Conservation (phyloP, 2,888 invertebrate species). For the Lycaena phlaeas region DNA sequence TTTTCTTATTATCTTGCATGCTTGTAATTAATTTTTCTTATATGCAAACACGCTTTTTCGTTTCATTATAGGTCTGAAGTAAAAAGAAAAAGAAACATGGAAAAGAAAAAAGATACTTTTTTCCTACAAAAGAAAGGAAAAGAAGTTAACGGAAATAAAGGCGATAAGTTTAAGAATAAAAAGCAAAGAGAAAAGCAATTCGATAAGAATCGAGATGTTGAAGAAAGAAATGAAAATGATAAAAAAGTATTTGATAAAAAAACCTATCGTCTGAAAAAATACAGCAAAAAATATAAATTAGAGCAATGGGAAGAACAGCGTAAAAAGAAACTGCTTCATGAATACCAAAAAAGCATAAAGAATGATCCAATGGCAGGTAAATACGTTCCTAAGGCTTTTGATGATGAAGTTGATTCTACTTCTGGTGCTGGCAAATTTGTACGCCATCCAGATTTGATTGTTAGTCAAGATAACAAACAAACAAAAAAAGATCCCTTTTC, state of each 20-base stretch:
- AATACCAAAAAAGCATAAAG: constrained; percentile 71
- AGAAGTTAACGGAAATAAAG: constrained; percentile 17
- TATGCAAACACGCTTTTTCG: constrained; percentile 63
- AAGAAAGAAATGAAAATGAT: constrained; percentile 20
- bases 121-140: constrained; percentile 40
- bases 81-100: constrained; percentile 39
- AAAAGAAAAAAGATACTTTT: constrained; percentile 46
- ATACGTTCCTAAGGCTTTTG: constrained; percentile 65
- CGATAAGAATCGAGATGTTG: constrained; percentile 33
- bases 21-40: constrained; percentile 19
- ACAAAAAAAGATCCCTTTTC: constrained; percentile 51
- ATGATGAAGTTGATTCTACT: constrained; percentile 50
- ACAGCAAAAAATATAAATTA: constrained; percentile 79
- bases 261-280: constrained; percentile 76
- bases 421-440: constrained; percentile 45
- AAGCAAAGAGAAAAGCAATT: constrained; percentile 37
- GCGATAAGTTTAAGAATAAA: constrained; percentile 19
- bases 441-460: constrained; percentile 52
- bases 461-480: constrained; percentile 27
- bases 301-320: constrained; percentile 79
- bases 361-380: constrained; percentile 53
- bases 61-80: constrained; percentile 62
- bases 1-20: constrained; percentile 18
- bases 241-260: constrained; percentile 80
- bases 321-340: constrained; percentile 69